Conservation (phyloP, 2,797 vertebrate species). For the Trichosurus vulpecula region DNA sequence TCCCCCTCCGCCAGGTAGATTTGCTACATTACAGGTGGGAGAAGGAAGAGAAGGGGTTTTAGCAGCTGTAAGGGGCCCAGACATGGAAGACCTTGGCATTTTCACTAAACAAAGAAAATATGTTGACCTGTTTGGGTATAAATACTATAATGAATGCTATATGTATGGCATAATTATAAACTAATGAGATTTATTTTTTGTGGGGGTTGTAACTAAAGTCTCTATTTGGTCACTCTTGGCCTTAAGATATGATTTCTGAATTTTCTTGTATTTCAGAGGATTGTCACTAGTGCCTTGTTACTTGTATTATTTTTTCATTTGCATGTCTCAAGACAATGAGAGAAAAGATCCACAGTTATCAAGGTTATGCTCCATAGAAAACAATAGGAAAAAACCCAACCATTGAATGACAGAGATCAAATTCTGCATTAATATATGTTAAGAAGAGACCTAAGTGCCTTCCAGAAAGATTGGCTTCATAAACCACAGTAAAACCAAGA, state of each 20-base stretch:
- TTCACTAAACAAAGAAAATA: neutral
- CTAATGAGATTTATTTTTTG: neutral
- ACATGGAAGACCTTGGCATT: neutral
- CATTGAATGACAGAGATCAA: rapidly evolving
- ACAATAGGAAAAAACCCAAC: neutral
- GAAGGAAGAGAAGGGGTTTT: neutral
- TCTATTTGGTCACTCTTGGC: rapidly evolving
- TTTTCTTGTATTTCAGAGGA: neutral
- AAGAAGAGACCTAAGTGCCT: neutral
- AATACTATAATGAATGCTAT: neutral
- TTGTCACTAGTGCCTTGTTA: rapidly evolving
- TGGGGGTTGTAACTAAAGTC: rapidly evolving
- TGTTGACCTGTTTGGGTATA: rapidly evolving
- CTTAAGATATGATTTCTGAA: neutral
- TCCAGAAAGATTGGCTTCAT: neutral
- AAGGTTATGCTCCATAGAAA: neutral
- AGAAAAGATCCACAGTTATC: neutral
- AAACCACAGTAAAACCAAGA: neutral
- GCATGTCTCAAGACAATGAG: neutral
- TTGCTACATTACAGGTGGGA: neutral
- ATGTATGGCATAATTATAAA: too few species aligned
- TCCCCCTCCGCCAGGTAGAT: neutral
- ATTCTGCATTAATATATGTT: rapidly evolving
- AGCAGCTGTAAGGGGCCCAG: rapidly evolving
- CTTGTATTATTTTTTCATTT: neutral